These are phyloP conservation scores for Saguinus midas DNA, from an alignment of 2,113 vertebrate genomes.

Conservation along the genomic window DNA sequence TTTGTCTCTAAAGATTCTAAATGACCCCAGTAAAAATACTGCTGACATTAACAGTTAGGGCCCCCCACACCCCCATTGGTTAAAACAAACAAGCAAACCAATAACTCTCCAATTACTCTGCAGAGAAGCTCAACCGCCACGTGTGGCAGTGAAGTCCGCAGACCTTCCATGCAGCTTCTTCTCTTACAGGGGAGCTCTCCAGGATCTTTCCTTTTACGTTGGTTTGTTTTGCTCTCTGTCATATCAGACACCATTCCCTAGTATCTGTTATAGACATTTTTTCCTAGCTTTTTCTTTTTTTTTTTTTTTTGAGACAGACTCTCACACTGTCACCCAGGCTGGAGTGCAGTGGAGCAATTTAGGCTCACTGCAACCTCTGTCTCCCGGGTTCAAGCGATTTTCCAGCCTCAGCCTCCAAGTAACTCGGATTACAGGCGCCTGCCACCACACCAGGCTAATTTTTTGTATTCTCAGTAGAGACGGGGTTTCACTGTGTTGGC, in stretches of 20 bases:
- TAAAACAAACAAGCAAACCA: background rate
- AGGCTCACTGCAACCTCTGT: no score
- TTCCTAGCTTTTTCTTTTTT: background rate
- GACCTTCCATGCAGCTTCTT: background rate
- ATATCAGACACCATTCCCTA: no score
- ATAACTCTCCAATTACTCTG: background rate
- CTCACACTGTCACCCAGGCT: no score
- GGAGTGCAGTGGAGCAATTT: no score
- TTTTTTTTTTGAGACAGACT: no score
- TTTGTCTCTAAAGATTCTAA: background rate
- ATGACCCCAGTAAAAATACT: background rate
- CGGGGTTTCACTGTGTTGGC: no score
- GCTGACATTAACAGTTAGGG: background rate
- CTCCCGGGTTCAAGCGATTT: no score
- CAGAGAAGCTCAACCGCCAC: background rate
- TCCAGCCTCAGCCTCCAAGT: no score
- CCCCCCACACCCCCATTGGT: background rate
- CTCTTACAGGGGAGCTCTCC: background rate
- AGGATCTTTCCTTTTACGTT: background rate
- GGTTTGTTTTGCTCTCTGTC: background rate
- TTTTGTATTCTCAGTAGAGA: no score
- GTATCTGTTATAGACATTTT: background rate
- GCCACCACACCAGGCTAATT: no score
- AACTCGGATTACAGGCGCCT: no score
- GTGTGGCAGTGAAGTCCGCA: background rate